Evolutionary conservation across 2,888 invertebrate genomes (phyloP).

Genomic region (Leucania comma): DNA sequence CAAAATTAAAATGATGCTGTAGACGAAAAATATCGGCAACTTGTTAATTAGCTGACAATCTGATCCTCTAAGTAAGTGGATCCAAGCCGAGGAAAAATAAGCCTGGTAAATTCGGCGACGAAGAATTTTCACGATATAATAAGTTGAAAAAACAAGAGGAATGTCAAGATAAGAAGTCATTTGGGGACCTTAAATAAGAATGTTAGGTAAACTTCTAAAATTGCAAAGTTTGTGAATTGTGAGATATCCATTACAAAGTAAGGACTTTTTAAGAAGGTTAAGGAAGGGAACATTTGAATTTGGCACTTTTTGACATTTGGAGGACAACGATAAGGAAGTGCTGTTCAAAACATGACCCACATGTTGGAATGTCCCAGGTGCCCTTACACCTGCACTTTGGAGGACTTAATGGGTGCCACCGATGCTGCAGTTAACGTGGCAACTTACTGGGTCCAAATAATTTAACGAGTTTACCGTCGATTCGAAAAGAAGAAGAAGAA

Average conservation of each 20-base stretch:
- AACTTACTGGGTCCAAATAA: too few relatives aligned
- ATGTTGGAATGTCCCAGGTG: too few relatives aligned
- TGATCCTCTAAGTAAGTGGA: slow-evolving; percentile 12
- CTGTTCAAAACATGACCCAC: too few relatives aligned
- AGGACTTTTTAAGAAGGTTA: slow-evolving; percentile 23
- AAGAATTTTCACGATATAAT: slow-evolving; percentile 34
- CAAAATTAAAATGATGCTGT: neutral
- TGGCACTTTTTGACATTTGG: slow-evolving; percentile 7
- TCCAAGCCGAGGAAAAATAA: slow-evolving; percentile 16
- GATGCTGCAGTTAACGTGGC: too few relatives aligned
- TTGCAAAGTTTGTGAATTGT: slow-evolving; percentile 28
- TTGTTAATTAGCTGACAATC: slow-evolving; percentile 25
- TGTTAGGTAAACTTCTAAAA: slow-evolving; percentile 34
- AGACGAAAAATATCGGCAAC: slow-evolving; percentile 3
- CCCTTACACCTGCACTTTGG: too few relatives aligned
- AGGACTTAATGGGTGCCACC: too few relatives aligned
- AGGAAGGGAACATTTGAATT: slow-evolving; percentile 19
- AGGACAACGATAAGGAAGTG: neutral
- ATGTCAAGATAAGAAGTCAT: slow-evolving; percentile 51
- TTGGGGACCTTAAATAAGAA: slow-evolving; percentile 39
- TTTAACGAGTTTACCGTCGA: too few relatives aligned
- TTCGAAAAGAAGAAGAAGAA: too few relatives aligned
- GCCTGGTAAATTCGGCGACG: neutral
- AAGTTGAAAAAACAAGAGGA: slow-evolving; percentile 25
- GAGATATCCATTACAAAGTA: slow-evolving; percentile 34